Percentiles rank a stretch among this genome's conserved stretches.
These are phyloP conservation scores for Bedellia somnulentella DNA, from an alignment of 2,888 invertebrate species.

Conservation along the genomic window DNA sequence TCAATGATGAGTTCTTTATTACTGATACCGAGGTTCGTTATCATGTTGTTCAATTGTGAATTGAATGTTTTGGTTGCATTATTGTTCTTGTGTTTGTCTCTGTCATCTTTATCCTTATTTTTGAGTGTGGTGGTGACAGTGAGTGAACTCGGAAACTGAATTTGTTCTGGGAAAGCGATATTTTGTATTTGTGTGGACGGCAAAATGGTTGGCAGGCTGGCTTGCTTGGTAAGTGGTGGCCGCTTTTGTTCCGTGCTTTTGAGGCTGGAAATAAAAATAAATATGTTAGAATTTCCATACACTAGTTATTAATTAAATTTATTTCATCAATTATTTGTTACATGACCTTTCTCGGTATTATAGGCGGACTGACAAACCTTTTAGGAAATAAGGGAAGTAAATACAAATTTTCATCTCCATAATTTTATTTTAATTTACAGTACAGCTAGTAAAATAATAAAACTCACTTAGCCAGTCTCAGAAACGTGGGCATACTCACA, in stretches of 20 bases:
- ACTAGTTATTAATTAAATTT: too few relatives aligned
- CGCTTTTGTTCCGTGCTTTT: constrained; percentile 41
- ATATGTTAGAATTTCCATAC: too few relatives aligned
- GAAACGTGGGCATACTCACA: too few relatives aligned
- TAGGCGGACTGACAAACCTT: too few relatives aligned
- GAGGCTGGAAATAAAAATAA: constrained; percentile 28
- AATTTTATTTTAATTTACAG: too few relatives aligned
- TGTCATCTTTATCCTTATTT: background rate
- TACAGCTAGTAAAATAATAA: too few relatives aligned
- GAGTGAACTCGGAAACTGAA: constrained; percentile 46
- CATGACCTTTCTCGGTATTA: too few relatives aligned
- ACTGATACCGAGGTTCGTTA: constrained; percentile 22
- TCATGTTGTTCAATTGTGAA: constrained; percentile 16
- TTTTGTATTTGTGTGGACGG: constrained; percentile 7
- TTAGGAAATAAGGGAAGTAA: too few relatives aligned
- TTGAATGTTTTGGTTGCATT: background rate
- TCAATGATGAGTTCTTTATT: constrained; percentile 33
- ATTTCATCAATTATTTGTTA: too few relatives aligned
- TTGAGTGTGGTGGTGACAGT: constrained; percentile 37
- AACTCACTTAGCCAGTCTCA: constrained; percentile 21
- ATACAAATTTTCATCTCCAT: too few relatives aligned
- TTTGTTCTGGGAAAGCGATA: constrained; percentile 29
- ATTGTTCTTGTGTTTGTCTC: background rate
- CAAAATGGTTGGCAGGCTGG: constrained; percentile 7
- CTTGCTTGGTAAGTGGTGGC: constrained; percentile 12